Evolutionary conservation across 2,113 vertebrate genomes (phyloP).

Genomic region (Rhodinocichla rosea): DNA sequence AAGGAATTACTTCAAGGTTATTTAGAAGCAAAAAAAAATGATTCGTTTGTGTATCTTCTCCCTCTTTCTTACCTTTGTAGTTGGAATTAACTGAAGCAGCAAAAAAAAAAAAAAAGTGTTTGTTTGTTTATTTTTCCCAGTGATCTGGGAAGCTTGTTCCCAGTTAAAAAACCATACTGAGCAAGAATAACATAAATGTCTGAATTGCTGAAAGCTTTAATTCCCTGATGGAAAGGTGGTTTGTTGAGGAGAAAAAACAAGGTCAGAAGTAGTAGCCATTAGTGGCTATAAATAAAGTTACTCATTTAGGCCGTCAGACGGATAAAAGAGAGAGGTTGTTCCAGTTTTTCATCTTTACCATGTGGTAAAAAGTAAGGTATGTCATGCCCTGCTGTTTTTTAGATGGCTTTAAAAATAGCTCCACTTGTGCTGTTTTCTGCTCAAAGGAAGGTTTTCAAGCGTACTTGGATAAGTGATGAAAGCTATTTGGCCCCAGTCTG

Average conservation of each 20-base stretch:
- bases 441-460: neutral
- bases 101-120: neutral
- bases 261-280: constrained; percentile 48
- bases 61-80: neutral
- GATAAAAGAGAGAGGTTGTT: constrained; percentile 35
- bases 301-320: constrained; percentile 38
- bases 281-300: constrained; percentile 52
- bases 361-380: constrained; percentile 53
- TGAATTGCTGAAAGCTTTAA: constrained; percentile 48
- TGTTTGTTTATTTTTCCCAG: neutral
- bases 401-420: constrained; percentile 6
- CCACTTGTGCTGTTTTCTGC: neutral
- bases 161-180: constrained; percentile 22
- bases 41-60: neutral
- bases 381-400: neutral
- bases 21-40: neutral
- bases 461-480: neutral
- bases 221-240: constrained; percentile 13
- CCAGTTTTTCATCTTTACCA: constrained; percentile 49
- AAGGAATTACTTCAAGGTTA: neutral
- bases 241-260: constrained; percentile 1
- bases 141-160: constrained; percentile 6
- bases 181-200: constrained; percentile 26
- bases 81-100: neutral
- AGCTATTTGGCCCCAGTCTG: neutral